phyloP scores from a whole-genome alignment of 2,888 invertebrate genomes.

The Scaptomyza tumidula region DNA sequence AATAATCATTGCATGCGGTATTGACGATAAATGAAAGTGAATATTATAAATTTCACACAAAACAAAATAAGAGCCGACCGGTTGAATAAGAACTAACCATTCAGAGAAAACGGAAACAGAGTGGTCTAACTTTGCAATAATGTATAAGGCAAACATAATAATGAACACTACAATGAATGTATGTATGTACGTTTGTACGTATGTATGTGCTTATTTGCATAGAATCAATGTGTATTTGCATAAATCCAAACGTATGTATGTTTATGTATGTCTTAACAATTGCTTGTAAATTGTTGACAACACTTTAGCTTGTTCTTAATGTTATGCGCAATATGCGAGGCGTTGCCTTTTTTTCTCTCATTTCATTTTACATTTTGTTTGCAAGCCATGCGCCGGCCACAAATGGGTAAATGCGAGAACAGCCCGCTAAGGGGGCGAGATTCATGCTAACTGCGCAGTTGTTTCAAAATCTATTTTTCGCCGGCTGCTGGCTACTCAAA shows the following conservation, averaged over 20 bases:
- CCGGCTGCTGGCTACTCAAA: conserved; percentile 25
- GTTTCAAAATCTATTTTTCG: conserved; percentile 47
- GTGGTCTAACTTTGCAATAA: no score
- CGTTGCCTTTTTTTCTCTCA: conserved; percentile 8
- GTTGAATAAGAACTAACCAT: no score
- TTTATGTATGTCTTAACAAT: not conserved
- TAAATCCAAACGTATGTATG: not conserved
- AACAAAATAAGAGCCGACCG: no score
- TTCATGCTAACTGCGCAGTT: conserved; percentile 50
- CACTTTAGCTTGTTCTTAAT: conserved; percentile 16
- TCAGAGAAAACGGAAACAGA: no score
- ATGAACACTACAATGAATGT: not conserved
- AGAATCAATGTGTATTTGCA: not conserved
- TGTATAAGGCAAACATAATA: conserved; percentile 3
- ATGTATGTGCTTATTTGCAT: not conserved
- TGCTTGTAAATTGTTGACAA: conserved; percentile 14
- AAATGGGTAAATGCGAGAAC: conserved; percentile 21
- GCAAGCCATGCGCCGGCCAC: conserved; percentile 34
- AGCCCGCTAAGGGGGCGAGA: conserved; percentile 48
- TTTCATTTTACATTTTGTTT: conserved; percentile 13
- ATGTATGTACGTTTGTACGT: not conserved
- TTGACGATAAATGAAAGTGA: no score
- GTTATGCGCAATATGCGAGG: conserved; percentile 43
- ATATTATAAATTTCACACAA: no score
- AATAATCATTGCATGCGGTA: not conserved